phyloP scores from a whole-genome alignment of 2,113 vertebrate species.

The Odontophorus gujanensis region DNA sequence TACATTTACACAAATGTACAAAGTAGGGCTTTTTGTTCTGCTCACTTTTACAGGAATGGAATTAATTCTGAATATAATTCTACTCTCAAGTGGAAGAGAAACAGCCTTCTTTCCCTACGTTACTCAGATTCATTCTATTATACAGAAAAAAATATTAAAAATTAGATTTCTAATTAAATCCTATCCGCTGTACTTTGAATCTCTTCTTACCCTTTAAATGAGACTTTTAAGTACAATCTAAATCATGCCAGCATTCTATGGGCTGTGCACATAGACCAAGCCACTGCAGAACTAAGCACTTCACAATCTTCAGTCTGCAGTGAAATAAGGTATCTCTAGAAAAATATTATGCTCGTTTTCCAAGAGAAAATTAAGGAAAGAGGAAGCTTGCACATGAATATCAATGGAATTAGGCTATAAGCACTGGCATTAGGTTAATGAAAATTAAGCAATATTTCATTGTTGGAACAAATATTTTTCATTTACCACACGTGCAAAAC shows the following conservation, averaged over 20 bases:
- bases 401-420: conserved; percentile 20
- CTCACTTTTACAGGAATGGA: background rate
- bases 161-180: conserved; percentile 49
- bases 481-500: conserved; percentile 6
- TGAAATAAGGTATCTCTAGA: background rate
- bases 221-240: conserved; percentile 49
- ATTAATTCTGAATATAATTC: background rate
- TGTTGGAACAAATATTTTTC: conserved; percentile 38
- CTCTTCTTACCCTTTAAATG: conserved; percentile 48
- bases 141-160: background rate
- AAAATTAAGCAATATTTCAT: conserved; percentile 39
- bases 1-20: background rate
- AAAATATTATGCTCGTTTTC: background rate
- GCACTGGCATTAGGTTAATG: conserved; percentile 29
- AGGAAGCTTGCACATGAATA: background rate
- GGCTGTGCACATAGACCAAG: background rate
- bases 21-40: background rate
- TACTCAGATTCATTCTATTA: conserved; percentile 9
- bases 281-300: background rate
- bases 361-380: background rate
- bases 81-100: background rate
- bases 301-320: background rate
- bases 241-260: conserved; percentile 35
- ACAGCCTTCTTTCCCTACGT: background rate
- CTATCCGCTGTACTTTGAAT: conserved; percentile 58